A percentile compares a stretch with the other conserved stretches of the same genome.
Evolutionary conservation across 2,888 invertebrate species (phyloP).

Genomic region (Plagodis dolabraria): DNA sequence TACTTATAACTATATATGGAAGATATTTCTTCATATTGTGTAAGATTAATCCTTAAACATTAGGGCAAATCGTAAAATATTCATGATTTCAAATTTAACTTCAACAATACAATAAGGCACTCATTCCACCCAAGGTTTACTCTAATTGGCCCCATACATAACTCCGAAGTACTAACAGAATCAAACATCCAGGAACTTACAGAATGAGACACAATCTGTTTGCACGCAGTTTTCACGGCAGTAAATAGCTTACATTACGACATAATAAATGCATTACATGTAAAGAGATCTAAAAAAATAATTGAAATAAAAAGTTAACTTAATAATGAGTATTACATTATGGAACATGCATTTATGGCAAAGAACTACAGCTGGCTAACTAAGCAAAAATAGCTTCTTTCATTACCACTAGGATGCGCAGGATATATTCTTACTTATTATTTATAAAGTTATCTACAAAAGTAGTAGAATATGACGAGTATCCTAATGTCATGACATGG

Average conservation of each 20-base stretch:
- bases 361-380: conserved; percentile 82
- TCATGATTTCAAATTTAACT: conserved; percentile 41
- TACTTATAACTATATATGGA: conserved; percentile 75
- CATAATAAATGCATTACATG: conserved; percentile 83
- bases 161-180: conserved; percentile 54
- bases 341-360: conserved; percentile 86
- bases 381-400: conserved; percentile 83
- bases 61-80: conserved; percentile 37
- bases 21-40: conserved; percentile 61
- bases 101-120: conserved; percentile 74
- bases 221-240: conserved; percentile 59
- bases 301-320: conserved; percentile 78
- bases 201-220: conserved; percentile 52
- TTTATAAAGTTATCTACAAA: conserved; percentile 28
- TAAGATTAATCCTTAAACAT: conserved; percentile 31
- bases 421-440: conserved; percentile 44
- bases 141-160: conserved; percentile 68
- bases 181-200: conserved; percentile 67
- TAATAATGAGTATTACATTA: conserved; percentile 82
- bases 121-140: conserved; percentile 55
- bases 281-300: conserved; percentile 83
- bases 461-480: conserved; percentile 11
- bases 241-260: conserved; percentile 66
- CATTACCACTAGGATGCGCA: conserved; percentile 70
- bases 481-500: conserved; percentile 15